These are phyloP conservation scores for Leptopterna dolabrata DNA, from an alignment of 2,888 invertebrate genomes.

Conservation along the genomic window DNA sequence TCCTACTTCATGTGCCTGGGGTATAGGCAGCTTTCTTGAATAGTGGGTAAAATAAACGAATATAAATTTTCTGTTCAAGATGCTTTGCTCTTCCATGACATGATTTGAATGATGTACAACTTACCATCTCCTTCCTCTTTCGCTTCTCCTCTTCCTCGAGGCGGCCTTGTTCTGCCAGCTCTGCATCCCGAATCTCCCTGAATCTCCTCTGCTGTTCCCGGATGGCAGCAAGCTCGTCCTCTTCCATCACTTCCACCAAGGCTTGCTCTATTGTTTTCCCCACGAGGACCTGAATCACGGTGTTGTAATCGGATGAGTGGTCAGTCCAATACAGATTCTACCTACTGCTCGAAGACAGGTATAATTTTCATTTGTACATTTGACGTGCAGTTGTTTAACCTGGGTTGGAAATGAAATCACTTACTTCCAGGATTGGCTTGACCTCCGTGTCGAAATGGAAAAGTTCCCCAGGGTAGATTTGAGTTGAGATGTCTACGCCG, in stretches of 20 bases:
- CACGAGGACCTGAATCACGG: conserved; percentile 74
- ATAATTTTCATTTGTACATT: no score
- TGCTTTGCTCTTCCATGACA: not conserved
- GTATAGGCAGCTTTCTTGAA: no score
- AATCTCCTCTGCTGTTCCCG: conserved; percentile 82
- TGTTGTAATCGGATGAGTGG: no score
- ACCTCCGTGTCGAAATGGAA: conserved; percentile 95
- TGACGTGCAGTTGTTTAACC: no score
- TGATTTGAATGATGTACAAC: not conserved
- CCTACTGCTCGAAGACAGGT: no score
- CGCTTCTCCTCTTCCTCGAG: conserved; percentile 67
- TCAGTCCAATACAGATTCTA: no score
- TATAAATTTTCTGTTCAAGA: no score
- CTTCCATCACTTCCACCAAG: conserved; percentile 89
- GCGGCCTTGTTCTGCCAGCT: conserved; percentile 87
- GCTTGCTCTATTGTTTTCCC: conserved; percentile 92
- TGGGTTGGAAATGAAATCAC: not conserved
- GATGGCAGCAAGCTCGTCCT: conserved; percentile 88
- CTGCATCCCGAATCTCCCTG: conserved; percentile 79
- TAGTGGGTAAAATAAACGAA: no score
- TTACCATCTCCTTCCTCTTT: conserved; percentile 59
- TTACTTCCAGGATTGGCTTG: conserved; percentile 82
- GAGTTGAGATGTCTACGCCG: conserved; percentile 84
- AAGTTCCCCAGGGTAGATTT: conserved; percentile 91
- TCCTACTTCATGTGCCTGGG: no score